These are phyloP conservation scores for Caenorhabditis drosophilae DNA, from an alignment of 2,888 invertebrate species.

Conservation along the genomic window DNA sequence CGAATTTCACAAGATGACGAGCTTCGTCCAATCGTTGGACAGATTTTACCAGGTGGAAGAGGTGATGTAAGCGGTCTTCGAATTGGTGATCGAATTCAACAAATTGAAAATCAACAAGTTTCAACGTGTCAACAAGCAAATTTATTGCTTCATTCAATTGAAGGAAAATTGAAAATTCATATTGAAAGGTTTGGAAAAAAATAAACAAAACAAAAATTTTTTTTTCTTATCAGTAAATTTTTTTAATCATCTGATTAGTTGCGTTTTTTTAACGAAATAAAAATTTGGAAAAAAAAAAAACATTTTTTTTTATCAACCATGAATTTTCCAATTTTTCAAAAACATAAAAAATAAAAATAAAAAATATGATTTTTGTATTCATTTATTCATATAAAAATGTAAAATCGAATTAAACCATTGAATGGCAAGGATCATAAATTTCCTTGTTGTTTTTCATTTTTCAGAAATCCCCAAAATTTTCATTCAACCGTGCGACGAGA, in stretches of 20 bases:
- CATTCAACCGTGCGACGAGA: conserved; percentile 4
- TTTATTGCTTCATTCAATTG: background rate
- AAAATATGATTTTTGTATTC: too few relatives aligned
- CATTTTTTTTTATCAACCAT: too few relatives aligned
- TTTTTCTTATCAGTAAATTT: background rate
- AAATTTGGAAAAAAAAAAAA: too few relatives aligned
- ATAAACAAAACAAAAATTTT: background rate
- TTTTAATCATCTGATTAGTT: background rate
- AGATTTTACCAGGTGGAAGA: conserved; percentile 1
- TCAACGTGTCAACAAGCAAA: conserved; percentile 1
- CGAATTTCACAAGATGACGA: conserved; percentile 1
- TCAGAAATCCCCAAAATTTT: conserved; percentile 1
- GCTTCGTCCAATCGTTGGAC: conserved; percentile 1
- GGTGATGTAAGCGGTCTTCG: background rate
- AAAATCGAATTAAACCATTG: too few relatives aligned
- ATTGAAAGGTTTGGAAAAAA: conserved; percentile 7
- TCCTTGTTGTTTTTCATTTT: too few relatives aligned
- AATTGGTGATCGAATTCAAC: conserved; percentile 3
- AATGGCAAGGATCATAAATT: too few relatives aligned
- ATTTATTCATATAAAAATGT: too few relatives aligned
- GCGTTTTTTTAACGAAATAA: too few relatives aligned
- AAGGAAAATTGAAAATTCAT: background rate
- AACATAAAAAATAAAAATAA: too few relatives aligned
- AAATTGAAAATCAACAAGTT: background rate
- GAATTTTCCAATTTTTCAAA: too few relatives aligned